These are phyloP conservation scores for Magallana angulata DNA, from an alignment of 1,140 invertebrate species.

Conservation along the genomic window DNA sequence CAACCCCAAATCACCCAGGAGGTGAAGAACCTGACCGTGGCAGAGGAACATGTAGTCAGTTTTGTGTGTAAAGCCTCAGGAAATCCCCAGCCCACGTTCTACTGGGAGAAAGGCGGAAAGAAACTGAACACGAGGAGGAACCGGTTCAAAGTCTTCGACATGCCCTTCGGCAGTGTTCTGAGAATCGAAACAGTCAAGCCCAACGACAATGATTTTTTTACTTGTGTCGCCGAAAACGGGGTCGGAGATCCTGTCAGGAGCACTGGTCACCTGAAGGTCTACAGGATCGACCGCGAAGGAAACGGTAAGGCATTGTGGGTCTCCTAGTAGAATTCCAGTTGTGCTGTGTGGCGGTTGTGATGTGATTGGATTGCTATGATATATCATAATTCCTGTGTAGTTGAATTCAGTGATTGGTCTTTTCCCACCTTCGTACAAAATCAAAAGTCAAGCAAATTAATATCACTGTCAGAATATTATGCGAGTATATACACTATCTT, in stretches of 20 bases:
- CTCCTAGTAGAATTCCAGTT: background rate
- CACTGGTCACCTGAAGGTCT: slow-evolving; percentile 91
- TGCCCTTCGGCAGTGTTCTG: slow-evolving; percentile 89
- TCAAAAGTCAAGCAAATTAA: no score
- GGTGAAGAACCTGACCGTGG: slow-evolving; percentile 82
- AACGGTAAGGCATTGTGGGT: background rate
- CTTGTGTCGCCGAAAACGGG: slow-evolving; percentile 73
- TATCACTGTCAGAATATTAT: no score
- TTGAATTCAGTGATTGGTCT: no score
- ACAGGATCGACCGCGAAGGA: slow-evolving; percentile 73
- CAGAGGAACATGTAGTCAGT: slow-evolving; percentile 91
- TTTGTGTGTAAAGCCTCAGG: slow-evolving; percentile 98
- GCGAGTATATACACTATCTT: no score
- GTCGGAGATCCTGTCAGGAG: slow-evolving; percentile 90
- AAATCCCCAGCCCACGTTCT: slow-evolving; percentile 90
- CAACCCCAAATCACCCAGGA: slow-evolving; percentile 70
- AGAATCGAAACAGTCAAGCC: slow-evolving; percentile 94
- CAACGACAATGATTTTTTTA: slow-evolving; percentile 85
- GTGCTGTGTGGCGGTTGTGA: background rate
- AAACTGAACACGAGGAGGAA: slow-evolving; percentile 85
- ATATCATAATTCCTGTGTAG: background rate
- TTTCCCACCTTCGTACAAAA: no score
- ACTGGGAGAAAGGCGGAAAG: slow-evolving; percentile 94
- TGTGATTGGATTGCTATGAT: background rate
- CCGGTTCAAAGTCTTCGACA: slow-evolving; percentile 78